Evolutionary conservation across 2,888 invertebrate genomes (phyloP).

Genomic region (Cecidostiba fungosa): DNA sequence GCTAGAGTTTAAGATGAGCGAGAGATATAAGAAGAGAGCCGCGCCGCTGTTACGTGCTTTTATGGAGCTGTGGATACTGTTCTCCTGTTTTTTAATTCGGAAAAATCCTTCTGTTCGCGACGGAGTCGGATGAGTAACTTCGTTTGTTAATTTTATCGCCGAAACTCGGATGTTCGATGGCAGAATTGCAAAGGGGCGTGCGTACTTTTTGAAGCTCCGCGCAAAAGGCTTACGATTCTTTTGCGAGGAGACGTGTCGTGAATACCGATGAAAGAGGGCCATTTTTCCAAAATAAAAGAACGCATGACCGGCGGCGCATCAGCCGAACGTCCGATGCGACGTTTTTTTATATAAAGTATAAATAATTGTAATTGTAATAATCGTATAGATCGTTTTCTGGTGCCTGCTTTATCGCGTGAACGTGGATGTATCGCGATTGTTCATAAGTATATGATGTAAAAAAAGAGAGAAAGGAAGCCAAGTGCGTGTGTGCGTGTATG

Average conservation of each 20-base stretch:
- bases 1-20: constrained; percentile 33
- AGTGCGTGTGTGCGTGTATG: constrained; percentile 26
- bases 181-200: constrained; percentile 28
- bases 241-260: not conserved
- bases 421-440: constrained; percentile 38
- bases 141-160: constrained; percentile 24
- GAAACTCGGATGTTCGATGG: not conserved
- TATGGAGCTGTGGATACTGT: not conserved
- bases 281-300: constrained; percentile 44
- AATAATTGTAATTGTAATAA: constrained; percentile 46
- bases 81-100: constrained; percentile 21
- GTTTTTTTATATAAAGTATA: constrained; percentile 31
- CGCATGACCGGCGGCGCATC: not conserved
- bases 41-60: constrained; percentile 15
- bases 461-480: constrained; percentile 20
- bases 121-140: not conserved
- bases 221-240: constrained; percentile 25
- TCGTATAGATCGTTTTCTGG: constrained; percentile 39
- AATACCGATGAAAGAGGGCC: not conserved
- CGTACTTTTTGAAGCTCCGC: not conserved
- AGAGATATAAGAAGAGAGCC: not conserved
- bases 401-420: constrained; percentile 45
- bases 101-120: constrained; percentile 33
- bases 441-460: constrained; percentile 30
- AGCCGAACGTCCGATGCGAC: constrained; percentile 2